Conservation (phyloP, 2,113 vertebrate species). For the Brevimyrus niger region DNA sequence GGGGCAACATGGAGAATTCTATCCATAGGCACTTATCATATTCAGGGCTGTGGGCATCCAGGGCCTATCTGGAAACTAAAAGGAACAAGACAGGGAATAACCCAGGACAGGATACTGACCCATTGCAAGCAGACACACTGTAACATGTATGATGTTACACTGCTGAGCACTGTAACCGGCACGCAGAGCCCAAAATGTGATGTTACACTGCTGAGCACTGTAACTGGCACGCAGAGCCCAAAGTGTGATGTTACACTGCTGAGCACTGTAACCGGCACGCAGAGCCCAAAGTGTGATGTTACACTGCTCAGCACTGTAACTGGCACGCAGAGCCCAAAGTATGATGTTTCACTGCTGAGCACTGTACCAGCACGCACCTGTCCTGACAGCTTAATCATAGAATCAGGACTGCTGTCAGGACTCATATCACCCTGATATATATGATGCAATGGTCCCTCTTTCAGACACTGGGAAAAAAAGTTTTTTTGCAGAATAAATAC, state of each 20-base stretch:
- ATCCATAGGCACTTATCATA: not conserved
- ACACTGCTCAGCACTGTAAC: too few species aligned
- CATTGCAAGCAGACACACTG: not conserved
- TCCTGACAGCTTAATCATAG: constrained; percentile 61
- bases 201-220: not conserved
- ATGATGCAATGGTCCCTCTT: constrained; percentile 59
- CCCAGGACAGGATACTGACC: not conserved
- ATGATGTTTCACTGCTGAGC: not conserved
- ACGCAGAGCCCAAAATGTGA: not conserved
- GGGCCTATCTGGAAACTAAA: not conserved
- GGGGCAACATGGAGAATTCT: constrained; percentile 24
- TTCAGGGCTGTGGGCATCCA: not conserved
- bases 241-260: not conserved
- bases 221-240: not conserved
- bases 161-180: not conserved
- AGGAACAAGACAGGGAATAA: not conserved
- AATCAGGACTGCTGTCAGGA: constrained; percentile 36
- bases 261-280: not conserved
- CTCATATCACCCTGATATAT: constrained; percentile 57
- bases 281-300: too few species aligned
- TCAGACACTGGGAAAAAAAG: constrained; percentile 38
- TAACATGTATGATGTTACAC: too few species aligned
- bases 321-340: not conserved
- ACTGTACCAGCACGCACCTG: not conserved
- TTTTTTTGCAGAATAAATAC: not conserved